These are phyloP conservation scores for Auanema freiburgensis DNA, from an alignment of 2,888 invertebrate genomes.

Conservation along the genomic window DNA sequence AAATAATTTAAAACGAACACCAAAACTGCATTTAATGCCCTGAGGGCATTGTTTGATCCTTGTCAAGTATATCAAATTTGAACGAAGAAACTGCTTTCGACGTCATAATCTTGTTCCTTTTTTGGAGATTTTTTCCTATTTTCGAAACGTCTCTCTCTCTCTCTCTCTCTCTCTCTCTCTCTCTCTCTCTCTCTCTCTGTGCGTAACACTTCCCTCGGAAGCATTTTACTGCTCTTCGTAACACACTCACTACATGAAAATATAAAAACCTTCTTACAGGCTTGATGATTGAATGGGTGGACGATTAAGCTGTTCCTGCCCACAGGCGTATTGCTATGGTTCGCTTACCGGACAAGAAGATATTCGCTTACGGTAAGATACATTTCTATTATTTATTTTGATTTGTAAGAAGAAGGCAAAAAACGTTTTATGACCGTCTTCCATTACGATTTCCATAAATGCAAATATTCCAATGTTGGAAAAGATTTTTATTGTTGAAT, in stretches of 20 bases:
- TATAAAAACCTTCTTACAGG: neutral
- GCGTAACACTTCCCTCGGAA: neutral
- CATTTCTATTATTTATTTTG: slow-evolving; percentile 4
- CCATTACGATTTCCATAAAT: neutral
- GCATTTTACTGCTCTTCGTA: too few relatives aligned
- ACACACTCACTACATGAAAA: too few relatives aligned
- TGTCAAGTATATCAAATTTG: too few relatives aligned
- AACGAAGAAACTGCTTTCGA: too few relatives aligned
- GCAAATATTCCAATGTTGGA: neutral
- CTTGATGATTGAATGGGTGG: slow-evolving; percentile 10
- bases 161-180: slow-evolving; percentile 12
- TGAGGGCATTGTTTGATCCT: too few relatives aligned
- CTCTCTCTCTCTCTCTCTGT: slow-evolving; percentile 5
- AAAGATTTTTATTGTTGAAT: neutral
- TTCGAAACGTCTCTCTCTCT: slow-evolving; percentile 9
- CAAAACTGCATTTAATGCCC: too few relatives aligned
- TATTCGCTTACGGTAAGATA: slow-evolving; percentile 11
- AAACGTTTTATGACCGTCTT: neutral
- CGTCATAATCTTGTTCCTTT: too few relatives aligned
- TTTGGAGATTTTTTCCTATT: too few relatives aligned
- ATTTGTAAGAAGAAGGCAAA: neutral
- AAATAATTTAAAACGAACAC: too few relatives aligned
- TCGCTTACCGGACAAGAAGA: neutral
- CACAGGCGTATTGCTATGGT: slow-evolving; percentile 19
- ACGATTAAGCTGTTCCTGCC: slow-evolving; percentile 16